Conservation (phyloP, 2,888 invertebrate genomes). For the Himalopsyche kuldschensis region DNA sequence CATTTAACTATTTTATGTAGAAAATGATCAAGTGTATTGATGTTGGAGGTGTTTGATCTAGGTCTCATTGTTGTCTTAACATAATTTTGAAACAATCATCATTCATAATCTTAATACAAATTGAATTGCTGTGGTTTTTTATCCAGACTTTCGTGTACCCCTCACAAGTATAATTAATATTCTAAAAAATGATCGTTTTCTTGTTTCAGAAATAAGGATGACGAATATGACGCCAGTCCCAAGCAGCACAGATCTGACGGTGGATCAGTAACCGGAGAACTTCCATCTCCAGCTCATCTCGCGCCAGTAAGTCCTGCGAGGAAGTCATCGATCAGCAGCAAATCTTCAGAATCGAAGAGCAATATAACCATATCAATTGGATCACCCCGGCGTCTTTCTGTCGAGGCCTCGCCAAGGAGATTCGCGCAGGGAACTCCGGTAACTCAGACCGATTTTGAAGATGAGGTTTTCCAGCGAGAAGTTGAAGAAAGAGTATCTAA, state of each 20-base stretch:
- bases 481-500: conserved; percentile 30
- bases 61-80: no score
- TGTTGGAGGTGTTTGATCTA: no score
- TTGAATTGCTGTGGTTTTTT: no score
- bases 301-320: background rate
- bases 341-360: background rate
- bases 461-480: conserved; percentile 6
- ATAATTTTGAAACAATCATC: no score
- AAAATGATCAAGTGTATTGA: no score
- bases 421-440: conserved; percentile 8
- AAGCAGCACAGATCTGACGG: conserved; percentile 25
- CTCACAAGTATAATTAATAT: no score
- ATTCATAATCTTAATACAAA: no score
- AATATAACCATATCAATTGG: background rate
- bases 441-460: conserved; percentile 16
- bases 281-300: background rate
- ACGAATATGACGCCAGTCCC: conserved; percentile 27
- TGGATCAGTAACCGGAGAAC: conserved; percentile 3
- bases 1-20: no score
- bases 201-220: conserved; percentile 37
- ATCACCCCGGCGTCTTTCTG: background rate
- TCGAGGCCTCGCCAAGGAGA: background rate
- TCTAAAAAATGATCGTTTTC: background rate
- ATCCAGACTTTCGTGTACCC: no score
- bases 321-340: background rate